phyloP scores from a whole-genome alignment of 2,113 vertebrate species.

The Myiozetetes cayanensis region DNA sequence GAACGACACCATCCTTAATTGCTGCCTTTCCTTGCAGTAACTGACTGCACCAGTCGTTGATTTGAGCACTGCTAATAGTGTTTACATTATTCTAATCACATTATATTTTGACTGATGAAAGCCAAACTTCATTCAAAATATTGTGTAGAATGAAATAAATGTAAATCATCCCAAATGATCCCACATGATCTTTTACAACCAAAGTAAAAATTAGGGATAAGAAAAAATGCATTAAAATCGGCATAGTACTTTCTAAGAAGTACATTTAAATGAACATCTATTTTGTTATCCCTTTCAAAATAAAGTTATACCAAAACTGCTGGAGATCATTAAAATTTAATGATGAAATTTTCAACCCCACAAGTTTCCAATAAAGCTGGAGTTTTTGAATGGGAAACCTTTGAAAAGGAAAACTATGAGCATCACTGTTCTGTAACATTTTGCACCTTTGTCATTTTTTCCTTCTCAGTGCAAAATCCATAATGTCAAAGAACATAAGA shows the following conservation, averaged over 20 bases:
- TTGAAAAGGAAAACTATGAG: slow-evolving; percentile 13
- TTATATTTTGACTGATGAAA: background rate
- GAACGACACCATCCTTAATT: background rate
- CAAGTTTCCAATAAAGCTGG: background rate
- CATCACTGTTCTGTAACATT: background rate
- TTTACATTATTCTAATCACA: background rate
- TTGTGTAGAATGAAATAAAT: background rate
- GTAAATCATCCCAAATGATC: background rate
- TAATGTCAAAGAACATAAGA: background rate
- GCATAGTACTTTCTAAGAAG: background rate
- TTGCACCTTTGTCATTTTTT: background rate
- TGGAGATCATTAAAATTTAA: background rate
- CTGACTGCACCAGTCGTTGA: background rate
- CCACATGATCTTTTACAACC: background rate
- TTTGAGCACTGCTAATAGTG: background rate
- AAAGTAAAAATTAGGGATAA: background rate
- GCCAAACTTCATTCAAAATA: background rate
- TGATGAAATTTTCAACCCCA: background rate
- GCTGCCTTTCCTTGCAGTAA: background rate
- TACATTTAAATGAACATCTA: background rate
- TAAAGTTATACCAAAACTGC: background rate
- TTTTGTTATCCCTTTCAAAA: background rate
- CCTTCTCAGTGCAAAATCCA: background rate
- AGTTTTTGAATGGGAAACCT: background rate
- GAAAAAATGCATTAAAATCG: background rate